Conservation (phyloP, 2,113 vertebrate species). For the Misgurnus anguillicaudatus region DNA sequence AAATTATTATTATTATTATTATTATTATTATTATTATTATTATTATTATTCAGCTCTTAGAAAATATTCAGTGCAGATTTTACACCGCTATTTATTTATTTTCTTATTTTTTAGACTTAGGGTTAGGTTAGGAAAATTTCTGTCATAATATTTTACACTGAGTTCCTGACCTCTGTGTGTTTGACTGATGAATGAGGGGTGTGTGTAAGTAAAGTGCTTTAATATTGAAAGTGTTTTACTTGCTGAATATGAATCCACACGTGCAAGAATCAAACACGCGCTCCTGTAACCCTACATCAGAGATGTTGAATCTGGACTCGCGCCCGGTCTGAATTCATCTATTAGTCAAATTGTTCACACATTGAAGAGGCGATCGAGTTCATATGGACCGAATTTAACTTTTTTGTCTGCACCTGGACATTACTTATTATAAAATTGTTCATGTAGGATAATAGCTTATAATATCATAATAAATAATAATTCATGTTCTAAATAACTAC, state of each 20-base stretch:
- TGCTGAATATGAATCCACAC: neutral
- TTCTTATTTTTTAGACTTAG: too few relatives aligned
- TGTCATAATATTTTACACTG: too few relatives aligned
- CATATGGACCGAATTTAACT: conserved; percentile 3
- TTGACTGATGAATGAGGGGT: neutral
- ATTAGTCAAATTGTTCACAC: conserved; percentile 14
- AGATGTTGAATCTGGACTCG: neutral
- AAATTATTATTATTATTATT: too few relatives aligned
- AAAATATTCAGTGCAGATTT: too few relatives aligned
- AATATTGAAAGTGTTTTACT: neutral
- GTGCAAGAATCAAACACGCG: neutral
- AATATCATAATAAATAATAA: too few relatives aligned
- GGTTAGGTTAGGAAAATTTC: too few relatives aligned
- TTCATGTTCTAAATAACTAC: too few relatives aligned
- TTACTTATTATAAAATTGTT: neutral
- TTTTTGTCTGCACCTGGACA: neutral
- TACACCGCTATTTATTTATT: too few relatives aligned
- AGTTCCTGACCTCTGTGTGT: neutral
- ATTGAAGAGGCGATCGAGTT: neutral
- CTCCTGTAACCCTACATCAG: neutral
- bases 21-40: too few relatives aligned
- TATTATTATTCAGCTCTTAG: too few relatives aligned
- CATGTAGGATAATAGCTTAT: too few relatives aligned
- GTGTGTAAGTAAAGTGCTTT: neutral
- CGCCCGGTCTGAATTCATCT: conserved; percentile 1